Base-by-base conservation (phyloP, 2,888 invertebrate genomes). In the Psylliodes chrysocephalus region DNA sequence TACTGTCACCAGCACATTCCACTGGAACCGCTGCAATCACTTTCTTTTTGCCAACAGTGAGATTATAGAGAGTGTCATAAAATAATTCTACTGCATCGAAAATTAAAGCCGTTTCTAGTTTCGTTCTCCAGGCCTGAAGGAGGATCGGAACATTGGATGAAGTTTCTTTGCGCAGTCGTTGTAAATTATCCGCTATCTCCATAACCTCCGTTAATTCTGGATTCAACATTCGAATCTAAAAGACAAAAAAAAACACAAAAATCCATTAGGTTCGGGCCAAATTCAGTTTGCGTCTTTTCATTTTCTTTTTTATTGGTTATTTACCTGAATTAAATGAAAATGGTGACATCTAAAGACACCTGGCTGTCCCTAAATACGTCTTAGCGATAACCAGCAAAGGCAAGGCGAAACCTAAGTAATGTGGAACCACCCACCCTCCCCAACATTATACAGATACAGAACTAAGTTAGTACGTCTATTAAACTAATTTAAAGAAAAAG, bases 61-160 rank as follows among this genome's bases (percentile, higher is more conserved):
- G 80, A 75, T 90, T 90, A 72, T 89, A 88, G 59, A 95, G 84
- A 44, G 92, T 93, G 75, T 89, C 86, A n/a, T 92, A 90, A 80
- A 95, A 92, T 70, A 96, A 83, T 69, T 88, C 86, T 10, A 96
- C 91, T 0, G 94, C 91, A 79, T 97, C 96, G 77, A 93, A 91
- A 71, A 94, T 86, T 66, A 96, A 84, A 4, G 94, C 95, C 65
- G 93, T 88, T 78, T 91, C 90, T 5, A 92, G 86, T 84, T 87
- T 84, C n/a, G 90, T 62, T 53, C 68, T 73, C 70, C 68, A 72
- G 2, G 60, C 52, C 52, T 55, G 60, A 35, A 64, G 38, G 19
- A 38, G 22, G 15, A 64, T 46, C 8, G 63, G 25, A 44, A 40
- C 15, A 19, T 62, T 57, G 22, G 40, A 54, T 19, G 30, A 51